Conservation (phyloP, 2,113 vertebrate genomes). For the Corythaixoides concolor region DNA sequence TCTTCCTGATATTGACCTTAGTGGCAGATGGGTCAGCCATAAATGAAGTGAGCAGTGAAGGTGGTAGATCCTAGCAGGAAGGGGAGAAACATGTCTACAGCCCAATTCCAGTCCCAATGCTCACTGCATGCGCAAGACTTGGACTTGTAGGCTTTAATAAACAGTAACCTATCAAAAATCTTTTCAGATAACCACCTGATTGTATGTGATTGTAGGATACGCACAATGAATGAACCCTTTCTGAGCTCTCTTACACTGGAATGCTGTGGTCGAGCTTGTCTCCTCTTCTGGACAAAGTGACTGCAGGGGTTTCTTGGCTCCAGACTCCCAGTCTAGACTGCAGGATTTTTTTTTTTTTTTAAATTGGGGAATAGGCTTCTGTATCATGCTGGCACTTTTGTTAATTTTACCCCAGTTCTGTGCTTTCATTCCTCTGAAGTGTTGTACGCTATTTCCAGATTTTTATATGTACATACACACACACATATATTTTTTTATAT, state of each 20-base stretch:
- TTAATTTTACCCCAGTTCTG: neutral
- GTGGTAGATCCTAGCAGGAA: neutral
- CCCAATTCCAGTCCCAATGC: neutral
- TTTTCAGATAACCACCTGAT: neutral
- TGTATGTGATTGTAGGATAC: rapidly evolving
- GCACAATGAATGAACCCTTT: neutral
- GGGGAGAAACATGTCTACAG: neutral
- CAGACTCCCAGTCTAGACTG: neutral
- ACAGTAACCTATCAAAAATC: neutral
- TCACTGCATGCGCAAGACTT: rapidly evolving
- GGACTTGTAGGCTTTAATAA: neutral
- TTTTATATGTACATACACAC: neutral
- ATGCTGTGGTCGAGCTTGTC: rapidly evolving
- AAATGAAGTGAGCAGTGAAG: neutral
- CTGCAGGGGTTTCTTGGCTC: neutral
- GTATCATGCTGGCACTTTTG: neutral
- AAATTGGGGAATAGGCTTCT: neutral
- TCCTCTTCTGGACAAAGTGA: neutral
- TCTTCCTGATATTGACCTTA: neutral
- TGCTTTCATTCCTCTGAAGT: neutral
- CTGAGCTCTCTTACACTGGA: neutral
- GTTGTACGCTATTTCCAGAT: neutral
- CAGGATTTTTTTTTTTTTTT: neutral
- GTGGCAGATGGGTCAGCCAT: neutral
- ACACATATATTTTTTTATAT: too few relatives aligned